Conservation (phyloP, 2,113 vertebrate species). For the Apteryx mantelli region DNA sequence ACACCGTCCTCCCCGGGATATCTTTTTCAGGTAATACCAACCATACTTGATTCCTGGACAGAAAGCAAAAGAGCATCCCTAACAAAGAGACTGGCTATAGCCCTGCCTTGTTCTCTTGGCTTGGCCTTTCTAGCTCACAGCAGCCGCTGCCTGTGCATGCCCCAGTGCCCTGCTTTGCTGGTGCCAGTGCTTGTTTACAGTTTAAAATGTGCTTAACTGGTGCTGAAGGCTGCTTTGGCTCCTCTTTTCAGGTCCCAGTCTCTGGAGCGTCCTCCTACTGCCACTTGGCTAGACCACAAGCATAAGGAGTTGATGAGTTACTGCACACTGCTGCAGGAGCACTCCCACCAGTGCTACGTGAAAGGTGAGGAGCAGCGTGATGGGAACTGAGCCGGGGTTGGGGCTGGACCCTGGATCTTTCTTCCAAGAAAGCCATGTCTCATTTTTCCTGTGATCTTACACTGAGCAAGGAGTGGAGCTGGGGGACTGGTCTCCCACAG, state of each 20-base stretch:
- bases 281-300: conserved; percentile 89
- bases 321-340: conserved; percentile 92
- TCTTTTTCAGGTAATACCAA: conserved; percentile 87
- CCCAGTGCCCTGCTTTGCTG: background rate
- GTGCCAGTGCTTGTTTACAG: background rate
- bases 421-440: background rate
- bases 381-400: background rate
- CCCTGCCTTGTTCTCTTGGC: background rate
- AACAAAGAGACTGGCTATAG: background rate
- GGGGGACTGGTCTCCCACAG: background rate
- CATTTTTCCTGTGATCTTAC: background rate
- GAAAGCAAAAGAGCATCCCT: background rate
- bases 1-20: conserved; percentile 82
- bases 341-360: conserved; percentile 95
- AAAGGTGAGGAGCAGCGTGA: conserved; percentile 67
- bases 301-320: conserved; percentile 91
- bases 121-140: background rate
- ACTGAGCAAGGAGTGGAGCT: background rate
- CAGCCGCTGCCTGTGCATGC: no score
- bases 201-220: background rate
- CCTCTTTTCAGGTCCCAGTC: conserved; percentile 83
- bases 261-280: conserved; percentile 84
- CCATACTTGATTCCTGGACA: background rate
- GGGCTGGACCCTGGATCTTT: background rate
- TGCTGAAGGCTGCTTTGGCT: background rate